phyloP scores from a whole-genome alignment of 2,888 invertebrate species.

The Acrocyrtus sp. region DNA sequence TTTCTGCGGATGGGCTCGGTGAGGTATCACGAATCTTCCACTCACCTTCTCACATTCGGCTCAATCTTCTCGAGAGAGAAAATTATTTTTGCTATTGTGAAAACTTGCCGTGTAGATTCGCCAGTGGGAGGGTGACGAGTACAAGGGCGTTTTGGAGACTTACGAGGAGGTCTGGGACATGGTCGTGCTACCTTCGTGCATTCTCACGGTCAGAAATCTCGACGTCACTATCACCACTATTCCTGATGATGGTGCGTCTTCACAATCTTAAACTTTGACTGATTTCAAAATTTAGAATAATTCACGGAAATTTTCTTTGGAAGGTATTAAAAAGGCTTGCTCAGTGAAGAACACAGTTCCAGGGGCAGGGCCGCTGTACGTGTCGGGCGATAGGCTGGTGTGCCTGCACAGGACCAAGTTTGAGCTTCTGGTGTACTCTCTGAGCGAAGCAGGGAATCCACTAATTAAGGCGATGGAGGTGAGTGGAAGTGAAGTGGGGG shows the following conservation, averaged over 20 bases:
- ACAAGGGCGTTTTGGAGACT: constrained; percentile 70
- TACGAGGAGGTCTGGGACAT: constrained; percentile 75
- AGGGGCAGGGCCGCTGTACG: constrained; percentile 70
- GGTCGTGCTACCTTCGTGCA: constrained; percentile 69
- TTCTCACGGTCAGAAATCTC: constrained; percentile 74
- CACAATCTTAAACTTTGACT: neutral
- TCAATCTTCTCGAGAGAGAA: too few relatives aligned
- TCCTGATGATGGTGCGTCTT: constrained; percentile 68
- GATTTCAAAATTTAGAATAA: neutral
- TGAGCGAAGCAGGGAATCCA: constrained; percentile 66
- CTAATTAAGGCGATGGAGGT: constrained; percentile 48
- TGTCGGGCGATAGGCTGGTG: constrained; percentile 67
- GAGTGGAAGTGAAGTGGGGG: neutral
- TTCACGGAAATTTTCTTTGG: neutral
- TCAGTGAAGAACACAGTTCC: constrained; percentile 65
- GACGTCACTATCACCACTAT: constrained; percentile 74
- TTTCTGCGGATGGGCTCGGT: constrained; percentile 74
- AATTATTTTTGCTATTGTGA: neutral
- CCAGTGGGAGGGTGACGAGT: constrained; percentile 70
- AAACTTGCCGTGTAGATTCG: constrained; percentile 68
- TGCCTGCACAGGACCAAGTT: constrained; percentile 70
- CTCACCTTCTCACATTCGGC: too few relatives aligned
- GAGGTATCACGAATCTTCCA: too few relatives aligned
- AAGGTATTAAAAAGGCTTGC: constrained; percentile 34
- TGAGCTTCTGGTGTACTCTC: constrained; percentile 70